Percentiles rank a stretch among this genome's conserved stretches.
Evolutionary conservation across 2,113 vertebrate species (phyloP).

Genomic region (Ceyx margarethae): DNA sequence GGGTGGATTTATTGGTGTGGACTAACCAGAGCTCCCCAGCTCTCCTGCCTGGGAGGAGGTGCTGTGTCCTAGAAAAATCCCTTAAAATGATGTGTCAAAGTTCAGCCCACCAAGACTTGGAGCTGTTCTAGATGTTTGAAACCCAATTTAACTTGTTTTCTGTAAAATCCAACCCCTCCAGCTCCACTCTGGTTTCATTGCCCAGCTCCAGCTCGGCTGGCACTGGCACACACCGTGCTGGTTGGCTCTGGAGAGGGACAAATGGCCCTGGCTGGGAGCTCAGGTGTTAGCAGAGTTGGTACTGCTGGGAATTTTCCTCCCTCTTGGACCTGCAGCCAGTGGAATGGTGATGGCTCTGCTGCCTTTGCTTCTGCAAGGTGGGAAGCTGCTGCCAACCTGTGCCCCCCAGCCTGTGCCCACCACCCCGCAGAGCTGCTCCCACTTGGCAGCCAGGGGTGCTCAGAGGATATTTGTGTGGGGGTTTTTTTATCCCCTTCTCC

Average conservation of each 20-base stretch:
- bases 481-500: neutral
- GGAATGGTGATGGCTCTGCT: neutral
- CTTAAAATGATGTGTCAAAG: fast-evolving
- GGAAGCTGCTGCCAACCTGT: fast-evolving
- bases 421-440: fast-evolving
- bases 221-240: neutral
- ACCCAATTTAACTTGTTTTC: neutral
- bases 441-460: neutral
- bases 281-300: neutral
- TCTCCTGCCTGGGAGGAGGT: neutral
- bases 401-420: neutral
- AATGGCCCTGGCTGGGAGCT: neutral
- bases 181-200: fast-evolving
- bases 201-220: too few relatives aligned
- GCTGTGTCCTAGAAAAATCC: neutral
- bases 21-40: neutral
- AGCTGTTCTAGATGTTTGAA: neutral
- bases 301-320: neutral
- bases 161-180: too few relatives aligned
- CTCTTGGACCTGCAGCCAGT: neutral
- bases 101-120: neutral
- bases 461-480: fast-evolving
- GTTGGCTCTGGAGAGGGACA: neutral
- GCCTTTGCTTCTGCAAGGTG: neutral
- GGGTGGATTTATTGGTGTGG: neutral